Base-by-base conservation (phyloP, 92 coral and sea anemone species). In the Epizoanthus fatuus region DNA sequence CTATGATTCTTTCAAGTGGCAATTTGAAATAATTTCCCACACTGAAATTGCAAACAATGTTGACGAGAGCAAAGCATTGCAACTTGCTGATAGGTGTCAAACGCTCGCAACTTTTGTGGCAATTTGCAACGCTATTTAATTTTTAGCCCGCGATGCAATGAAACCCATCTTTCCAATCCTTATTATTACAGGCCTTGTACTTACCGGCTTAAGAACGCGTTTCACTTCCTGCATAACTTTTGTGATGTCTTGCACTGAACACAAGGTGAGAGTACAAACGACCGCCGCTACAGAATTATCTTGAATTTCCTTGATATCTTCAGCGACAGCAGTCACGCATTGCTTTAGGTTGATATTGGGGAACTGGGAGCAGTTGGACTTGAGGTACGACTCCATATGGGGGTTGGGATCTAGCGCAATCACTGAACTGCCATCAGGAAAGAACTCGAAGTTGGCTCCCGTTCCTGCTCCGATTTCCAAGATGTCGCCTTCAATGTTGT, bases 391-490 rank as follows among this genome's bases (percentile, higher is more conserved):
- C 69, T 85, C 89, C 99, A 96, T 94, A 68, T 96, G 90, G 2
- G 91, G 93, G 70, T 96, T 96, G 9, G 98, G 99, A 35, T 96
- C 99, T 51, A 96, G 75, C 7, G 97, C 98, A 12, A 93, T 86
- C 29, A 97, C 88, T 1, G 93, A 91, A 74, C 99, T 83, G 3
- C 95, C 98, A 38, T 80, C 69, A 5, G 98, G 98, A 54, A 93
- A 93, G 75, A 89, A 97, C 54, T 91, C 81, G 66, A 97, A 97
- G 76, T 97, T 97, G 22, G 98, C 97, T 25, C 99, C 99, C 4
- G 99, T 95, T 13, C 99, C 99, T n/a, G 95, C 87, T 2, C 99
- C 99, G 57, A 97, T 95, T 87, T 97, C 99, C 29, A 97, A 80
- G 45, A 97, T 88, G 77, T 95, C 99, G 25, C 98, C 98, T 17